Evolutionary conservation across 2,113 vertebrate genomes (phyloP), one percentile per base, ranked within the genome.

Genomic region (Orycteropus afer): DNA sequence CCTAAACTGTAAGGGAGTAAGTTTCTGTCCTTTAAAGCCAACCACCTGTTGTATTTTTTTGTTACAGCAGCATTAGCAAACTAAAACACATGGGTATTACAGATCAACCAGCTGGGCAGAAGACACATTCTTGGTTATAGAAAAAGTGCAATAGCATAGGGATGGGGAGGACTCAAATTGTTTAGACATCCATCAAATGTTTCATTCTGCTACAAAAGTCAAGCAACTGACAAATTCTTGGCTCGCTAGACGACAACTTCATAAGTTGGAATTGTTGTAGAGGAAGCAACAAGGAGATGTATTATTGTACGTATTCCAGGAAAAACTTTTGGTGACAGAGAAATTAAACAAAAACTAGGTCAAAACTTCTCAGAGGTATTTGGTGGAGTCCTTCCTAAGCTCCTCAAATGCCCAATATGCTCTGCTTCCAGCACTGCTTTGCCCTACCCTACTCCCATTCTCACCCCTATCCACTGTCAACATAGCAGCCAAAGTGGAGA

Each of bases 331-430:
- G 51, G 42, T 55, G 34, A 27, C 12, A 53, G 45, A 85, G 57
- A 61, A 63, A 59, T 5, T 20, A 67, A n/a, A 12, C 55, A 29
- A 20, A 71, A 42, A 11, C 25, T 53, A 10, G 18, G 45, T 17
- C 42, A 10, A 15, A 20, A 10, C 14, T 47, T 61, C n/a, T 65
- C 71, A 32, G 53, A 59, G 57, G n/a, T n/a, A n/a, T n/a, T n/a
- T 20, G 22, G 27, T 34, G 29, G 65, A 45, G n/a, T 15, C 34
- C 55, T 3, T 0, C 1, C 8, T 4, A n/a, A 5, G 37, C 7
- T 7, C 10, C 40, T 81, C n/a, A 37, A 7, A 40, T 8, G 11
- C 6, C 5, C 4, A 8, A 32, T 9, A 7, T 11, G 37, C 37
- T 22, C 14, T 32, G 61, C 47, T 18, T 5, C 53, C 47, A 65